Evolutionary conservation across 1,140 invertebrate species (phyloP).

Genomic region (Aphaenogaster rudis): DNA sequence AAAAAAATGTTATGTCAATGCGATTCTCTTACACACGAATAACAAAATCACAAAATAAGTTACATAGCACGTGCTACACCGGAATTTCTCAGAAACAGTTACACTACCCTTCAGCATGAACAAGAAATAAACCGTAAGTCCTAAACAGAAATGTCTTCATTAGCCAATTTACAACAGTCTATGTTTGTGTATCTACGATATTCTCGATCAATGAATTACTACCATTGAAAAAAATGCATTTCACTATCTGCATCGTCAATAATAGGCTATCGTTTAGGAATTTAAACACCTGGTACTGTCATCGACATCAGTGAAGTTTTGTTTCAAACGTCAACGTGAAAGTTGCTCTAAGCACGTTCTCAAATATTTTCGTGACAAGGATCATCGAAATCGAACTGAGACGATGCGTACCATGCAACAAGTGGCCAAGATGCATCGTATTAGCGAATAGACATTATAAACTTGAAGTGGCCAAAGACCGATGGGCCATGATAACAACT

Average conservation of each 20-base stretch:
- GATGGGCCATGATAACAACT: conserved; percentile 47
- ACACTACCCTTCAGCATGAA: not conserved
- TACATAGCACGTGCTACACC: not conserved
- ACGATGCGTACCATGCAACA: conserved; percentile 45
- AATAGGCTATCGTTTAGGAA: not conserved
- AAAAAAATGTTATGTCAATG: not conserved
- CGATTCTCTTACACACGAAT: not conserved
- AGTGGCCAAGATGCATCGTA: conserved; percentile 30
- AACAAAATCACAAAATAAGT: not conserved
- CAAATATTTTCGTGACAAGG: not conserved
- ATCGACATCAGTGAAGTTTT: not conserved
- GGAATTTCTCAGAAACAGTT: conserved; percentile 3
- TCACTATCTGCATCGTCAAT: not conserved
- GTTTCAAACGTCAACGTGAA: not conserved
- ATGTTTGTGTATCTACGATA: not conserved
- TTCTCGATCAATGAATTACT: not conserved
- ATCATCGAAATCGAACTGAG: conserved; percentile 3
- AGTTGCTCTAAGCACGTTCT: not conserved
- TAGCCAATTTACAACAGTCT: not conserved
- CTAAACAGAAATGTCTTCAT: conserved; percentile 3
- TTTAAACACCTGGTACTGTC: not conserved
- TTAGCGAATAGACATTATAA: conserved; percentile 14
- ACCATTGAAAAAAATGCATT: not conserved
- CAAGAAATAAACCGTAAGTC: not conserved
- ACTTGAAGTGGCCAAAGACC: conserved; percentile 68